Evolutionary conservation across 23 tunicate species (phyloP), one percentile per base, ranked within the genome.

Genomic region (Trididemnum clinides): DNA sequence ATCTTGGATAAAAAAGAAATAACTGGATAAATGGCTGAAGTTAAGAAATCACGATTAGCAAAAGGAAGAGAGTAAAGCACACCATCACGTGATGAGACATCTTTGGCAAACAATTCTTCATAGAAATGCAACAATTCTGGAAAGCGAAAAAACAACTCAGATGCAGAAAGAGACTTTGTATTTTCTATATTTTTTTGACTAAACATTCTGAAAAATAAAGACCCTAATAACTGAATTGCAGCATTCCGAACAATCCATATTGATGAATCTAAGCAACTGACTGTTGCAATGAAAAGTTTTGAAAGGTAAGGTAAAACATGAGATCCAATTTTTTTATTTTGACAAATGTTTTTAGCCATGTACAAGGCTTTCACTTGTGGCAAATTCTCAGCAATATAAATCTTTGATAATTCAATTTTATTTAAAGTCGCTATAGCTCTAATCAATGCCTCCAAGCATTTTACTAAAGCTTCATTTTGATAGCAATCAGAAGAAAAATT

Each of bases 201-300:
- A 23, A 93, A 87, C 98, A 93, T 93, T 31, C 93, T 51, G 59
- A 57, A 39, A 6, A 93, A 73, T 7, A 93, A 72, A 0, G 88
- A 88, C 4, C 92, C 90, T 7, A 88, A 49, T 34, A 93, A 64
- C 33, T 87, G 88, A 20, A 87, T 88, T 20, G 92, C 92, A 5
- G 98, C 98, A 80, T 93, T 93, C 20, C 98, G 58, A 22, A 93
- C 86, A 12, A 88, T 82, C 98, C 98, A 93, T 21, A 93, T 0
- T 26, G 86, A 63, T 5, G 92, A 88, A 0, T 64, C 50, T 0
- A 93, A 50, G 33, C 86, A 93, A 15, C 72, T 62, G 5, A 88
- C 2, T 25, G 98, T 64, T 20, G 79, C 50, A 26, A 73, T 58
- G 34, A 88, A 85, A 28, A 70, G 71, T 6, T 36, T 1, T 3